Percentiles rank a stretch among this genome's conserved stretches.
phyloP scores from a whole-genome alignment of 2,113 vertebrate species.

The Oryzias curvinotus region DNA sequence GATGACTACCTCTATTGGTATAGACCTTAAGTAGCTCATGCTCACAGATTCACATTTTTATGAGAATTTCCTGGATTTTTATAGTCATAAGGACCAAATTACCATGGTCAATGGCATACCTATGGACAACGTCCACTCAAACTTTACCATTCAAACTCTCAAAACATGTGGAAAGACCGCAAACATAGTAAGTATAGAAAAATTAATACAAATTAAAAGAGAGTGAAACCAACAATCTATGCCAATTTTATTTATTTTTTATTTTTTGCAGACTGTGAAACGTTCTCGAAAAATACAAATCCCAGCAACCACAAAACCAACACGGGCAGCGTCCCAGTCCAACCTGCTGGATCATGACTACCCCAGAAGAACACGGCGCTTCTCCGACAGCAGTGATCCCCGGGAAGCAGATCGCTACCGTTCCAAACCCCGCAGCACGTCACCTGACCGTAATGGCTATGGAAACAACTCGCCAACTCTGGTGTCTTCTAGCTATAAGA shows the following conservation, averaged over 20 bases:
- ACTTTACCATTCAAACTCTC: slow-evolving; percentile 88
- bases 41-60: not conserved
- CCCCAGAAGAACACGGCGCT: slow-evolving; percentile 45
- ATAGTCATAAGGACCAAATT: slow-evolving; percentile 87
- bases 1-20: not conserved
- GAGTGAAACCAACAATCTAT: not conserved
- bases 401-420: slow-evolving; percentile 34
- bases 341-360: slow-evolving; percentile 63
- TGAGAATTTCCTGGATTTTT: slow-evolving; percentile 10
- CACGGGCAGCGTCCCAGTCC: slow-evolving; percentile 63
- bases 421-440: slow-evolving; percentile 62
- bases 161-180: slow-evolving; percentile 84
- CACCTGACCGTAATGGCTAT: slow-evolving; percentile 69
- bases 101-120: slow-evolving; percentile 95
- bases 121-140: slow-evolving; percentile 86
- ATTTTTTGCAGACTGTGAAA: slow-evolving; percentile 84
- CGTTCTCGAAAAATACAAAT: slow-evolving; percentile 85
- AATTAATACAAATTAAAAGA: not conserved
- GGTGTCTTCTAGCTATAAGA: slow-evolving; percentile 88
- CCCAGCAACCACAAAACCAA: slow-evolving; percentile 62
- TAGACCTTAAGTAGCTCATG: too few species aligned
- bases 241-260: not conserved
- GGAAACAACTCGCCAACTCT: slow-evolving; percentile 70
- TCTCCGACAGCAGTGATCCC: slow-evolving; percentile 84
- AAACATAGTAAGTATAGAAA: slow-evolving; percentile 84